Conservation (phyloP, 64 coral and sea anemone genomes). For the Dendronephthya gigantea region DNA sequence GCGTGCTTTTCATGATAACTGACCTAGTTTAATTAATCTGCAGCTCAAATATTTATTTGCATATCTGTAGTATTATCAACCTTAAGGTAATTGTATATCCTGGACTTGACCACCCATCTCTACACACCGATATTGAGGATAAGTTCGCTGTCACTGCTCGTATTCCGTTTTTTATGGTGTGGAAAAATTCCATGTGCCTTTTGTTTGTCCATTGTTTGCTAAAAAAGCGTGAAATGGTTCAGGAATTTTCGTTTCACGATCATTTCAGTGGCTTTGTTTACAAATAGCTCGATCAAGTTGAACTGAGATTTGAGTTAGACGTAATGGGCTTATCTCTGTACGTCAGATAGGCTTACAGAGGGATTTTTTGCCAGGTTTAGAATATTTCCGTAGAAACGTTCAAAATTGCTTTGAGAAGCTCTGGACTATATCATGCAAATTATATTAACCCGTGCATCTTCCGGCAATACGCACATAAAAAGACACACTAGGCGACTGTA, state of each 20-base stretch:
- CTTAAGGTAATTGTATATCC: not conserved
- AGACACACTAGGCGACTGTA: not conserved
- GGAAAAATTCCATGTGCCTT: not conserved
- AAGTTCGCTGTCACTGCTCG: not conserved
- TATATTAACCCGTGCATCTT: not conserved
- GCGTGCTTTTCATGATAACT: not conserved
- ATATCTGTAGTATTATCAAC: not conserved
- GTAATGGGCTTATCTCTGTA: constrained; percentile 11
- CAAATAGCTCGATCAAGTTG: not conserved
- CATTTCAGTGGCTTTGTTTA: not conserved
- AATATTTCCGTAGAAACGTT: not conserved
- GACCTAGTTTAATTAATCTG: not conserved
- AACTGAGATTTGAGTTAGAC: not conserved
- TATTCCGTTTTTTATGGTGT: not conserved
- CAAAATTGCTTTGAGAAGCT: not conserved
- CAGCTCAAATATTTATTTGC: not conserved
- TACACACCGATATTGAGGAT: not conserved
- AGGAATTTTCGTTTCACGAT: not conserved
- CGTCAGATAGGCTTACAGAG: constrained; percentile 17
- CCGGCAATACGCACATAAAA: not conserved
- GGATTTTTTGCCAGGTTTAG: not conserved
- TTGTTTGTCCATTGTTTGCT: not conserved
- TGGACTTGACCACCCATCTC: not conserved
- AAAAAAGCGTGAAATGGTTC: not conserved
- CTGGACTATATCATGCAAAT: not conserved